Conservation (phyloP, 1,140 invertebrate genomes). For the Diachasma alloeum region DNA sequence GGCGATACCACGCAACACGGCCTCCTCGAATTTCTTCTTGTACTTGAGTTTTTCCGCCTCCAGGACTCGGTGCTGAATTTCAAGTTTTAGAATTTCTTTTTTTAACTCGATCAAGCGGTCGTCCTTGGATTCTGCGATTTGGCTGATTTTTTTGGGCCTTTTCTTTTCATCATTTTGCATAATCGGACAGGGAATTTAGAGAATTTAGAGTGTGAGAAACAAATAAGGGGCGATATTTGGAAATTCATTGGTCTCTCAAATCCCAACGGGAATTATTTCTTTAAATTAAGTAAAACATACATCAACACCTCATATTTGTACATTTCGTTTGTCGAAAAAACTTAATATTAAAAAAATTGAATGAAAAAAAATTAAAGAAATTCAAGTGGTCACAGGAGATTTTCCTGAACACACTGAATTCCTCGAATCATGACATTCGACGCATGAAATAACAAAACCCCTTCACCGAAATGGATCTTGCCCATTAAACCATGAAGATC, state of each 20-base stretch:
- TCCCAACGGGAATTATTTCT: too few species aligned
- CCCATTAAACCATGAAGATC: slow-evolving; percentile 7
- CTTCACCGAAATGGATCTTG: slow-evolving; percentile 1
- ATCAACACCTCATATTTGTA: too few species aligned
- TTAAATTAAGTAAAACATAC: too few species aligned
- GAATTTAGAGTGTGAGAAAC: neutral
- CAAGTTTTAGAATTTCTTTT: slow-evolving; percentile 29
- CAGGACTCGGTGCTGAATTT: slow-evolving; percentile 31
- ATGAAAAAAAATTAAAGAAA: too few species aligned
- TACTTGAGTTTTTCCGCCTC: slow-evolving; percentile 34
- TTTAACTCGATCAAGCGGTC: slow-evolving; percentile 24
- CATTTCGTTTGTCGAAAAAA: too few species aligned
- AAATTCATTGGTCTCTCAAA: too few species aligned
- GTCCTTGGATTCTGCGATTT: slow-evolving; percentile 25
- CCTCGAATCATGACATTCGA: too few species aligned
- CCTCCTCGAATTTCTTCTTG: slow-evolving; percentile 14
- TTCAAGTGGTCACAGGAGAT: too few species aligned
- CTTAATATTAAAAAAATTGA: too few species aligned
- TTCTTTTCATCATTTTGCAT: neutral
- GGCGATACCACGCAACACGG: neutral
- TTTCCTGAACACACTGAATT: too few species aligned
- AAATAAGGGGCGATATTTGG: neutral
- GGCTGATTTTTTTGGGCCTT: slow-evolving; percentile 10
- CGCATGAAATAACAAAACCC: too few species aligned
- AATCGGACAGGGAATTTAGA: neutral